Base-by-base conservation (phyloP, 2,888 invertebrate genomes). In the Listrodromus nycthemerus region DNA sequence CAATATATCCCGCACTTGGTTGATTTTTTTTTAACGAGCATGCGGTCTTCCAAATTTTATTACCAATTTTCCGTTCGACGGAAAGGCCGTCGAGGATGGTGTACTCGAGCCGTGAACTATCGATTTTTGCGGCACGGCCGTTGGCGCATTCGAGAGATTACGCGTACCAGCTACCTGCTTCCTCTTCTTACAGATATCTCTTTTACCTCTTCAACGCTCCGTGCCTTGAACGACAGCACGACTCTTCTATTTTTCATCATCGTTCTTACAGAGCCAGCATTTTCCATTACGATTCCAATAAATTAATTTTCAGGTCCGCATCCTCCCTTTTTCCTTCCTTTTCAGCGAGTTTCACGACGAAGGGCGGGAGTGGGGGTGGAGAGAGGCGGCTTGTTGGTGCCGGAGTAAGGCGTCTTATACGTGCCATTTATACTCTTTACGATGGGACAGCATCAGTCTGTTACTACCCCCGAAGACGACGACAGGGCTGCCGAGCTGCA, bases 381-480 rank as follows among this genome's bases (percentile, higher is more conserved):
- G 61, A 24, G 41, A 24, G 77, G 30, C 41, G 30, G 66, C 33
- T 24, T 50, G 41, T 69, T 16, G 55, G 55, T 52, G 58, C 73
- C 74, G 48, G 66, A 30, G 71, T 24, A 45, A 74, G 73, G 76
- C 83, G 88, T 89, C 87, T 88, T 88, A 89, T 88, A 89, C 88
- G 88, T 90, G 88, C 89, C 89, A 90, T 90, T 91, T 90, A 91
- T 89, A 90, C 90, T 89, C 88, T 89, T 90, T 89, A 87, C 86
- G 85, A 76, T 75, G 75, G 82, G 87, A 85, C 85, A 88, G 87
- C 88, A 87, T 88, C 88, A 88, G 88, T 89, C 89, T 88, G 87
- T 61, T 48, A 61, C 67, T 61, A 66, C 75, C 66, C 65, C 63
- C 71, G 78, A 16, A 58, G 65, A 67, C 78, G 78, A n/a, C 82